Conservation (phyloP, 92 coral and sea anemone genomes). For the Plumapathes pennacea region DNA sequence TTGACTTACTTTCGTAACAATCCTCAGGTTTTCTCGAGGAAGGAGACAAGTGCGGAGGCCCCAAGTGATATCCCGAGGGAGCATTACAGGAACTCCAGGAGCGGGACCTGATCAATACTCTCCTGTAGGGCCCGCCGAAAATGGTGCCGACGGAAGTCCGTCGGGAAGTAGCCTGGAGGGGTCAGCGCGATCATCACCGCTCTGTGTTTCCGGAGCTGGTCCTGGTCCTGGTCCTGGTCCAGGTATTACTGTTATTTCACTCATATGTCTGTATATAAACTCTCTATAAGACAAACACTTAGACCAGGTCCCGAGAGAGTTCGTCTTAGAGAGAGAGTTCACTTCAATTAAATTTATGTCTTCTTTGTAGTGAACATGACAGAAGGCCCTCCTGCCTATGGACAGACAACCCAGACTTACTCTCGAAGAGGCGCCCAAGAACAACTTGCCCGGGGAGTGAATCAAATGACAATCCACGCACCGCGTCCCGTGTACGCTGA, state of each 20-base stretch:
- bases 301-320: no score
- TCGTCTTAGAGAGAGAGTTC: no score
- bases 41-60: conserved; percentile 29
- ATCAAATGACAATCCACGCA: conserved; percentile 55
- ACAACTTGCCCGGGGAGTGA: conserved; percentile 55
- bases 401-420: conserved; percentile 26
- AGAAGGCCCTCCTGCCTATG: no score
- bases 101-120: conserved; percentile 55
- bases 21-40: conserved; percentile 58
- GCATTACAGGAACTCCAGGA: conserved; percentile 26
- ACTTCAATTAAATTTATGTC: no score
- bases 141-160: conserved; percentile 56
- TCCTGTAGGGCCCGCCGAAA: conserved; percentile 47
- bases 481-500: conserved; percentile 23
- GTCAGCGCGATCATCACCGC: conserved; percentile 64
- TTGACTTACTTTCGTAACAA: no score
- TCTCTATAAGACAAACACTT: no score
- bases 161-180: conserved; percentile 50
- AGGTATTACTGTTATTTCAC: no score
- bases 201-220: conserved; percentile 16
- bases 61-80: conserved; percentile 60
- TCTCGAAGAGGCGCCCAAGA: conserved; percentile 54
- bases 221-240: no score
- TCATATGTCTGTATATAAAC: no score
- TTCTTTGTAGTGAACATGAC: no score